Percentiles rank a stretch among this genome's conserved stretches.
Evolutionary conservation across 2,113 vertebrate genomes (phyloP).

Genomic region (Ursus arctos): DNA sequence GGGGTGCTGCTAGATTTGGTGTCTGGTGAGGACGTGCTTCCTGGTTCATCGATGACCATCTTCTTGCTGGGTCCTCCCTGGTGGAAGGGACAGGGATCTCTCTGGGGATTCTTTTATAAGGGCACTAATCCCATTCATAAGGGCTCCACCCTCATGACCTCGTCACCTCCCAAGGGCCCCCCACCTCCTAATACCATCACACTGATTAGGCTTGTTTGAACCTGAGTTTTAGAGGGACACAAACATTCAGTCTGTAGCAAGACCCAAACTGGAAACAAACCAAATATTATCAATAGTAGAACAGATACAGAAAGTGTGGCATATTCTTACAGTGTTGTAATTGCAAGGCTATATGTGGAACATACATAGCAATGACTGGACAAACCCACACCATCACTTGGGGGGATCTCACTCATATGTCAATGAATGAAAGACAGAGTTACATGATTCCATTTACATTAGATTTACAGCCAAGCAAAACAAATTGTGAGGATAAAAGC

Average conservation of each 20-base stretch:
- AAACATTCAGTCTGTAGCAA: not conserved
- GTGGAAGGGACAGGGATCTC: not conserved
- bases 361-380: not conserved
- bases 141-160: not conserved
- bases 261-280: not conserved
- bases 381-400: not conserved
- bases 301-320: not conserved
- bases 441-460: not conserved
- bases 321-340: not conserved
- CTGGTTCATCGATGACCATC: not conserved
- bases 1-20: rapidly evolving
- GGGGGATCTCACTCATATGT: not conserved
- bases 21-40: not conserved
- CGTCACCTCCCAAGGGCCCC: not conserved
- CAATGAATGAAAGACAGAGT: not conserved
- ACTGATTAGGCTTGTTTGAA: not conserved
- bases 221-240: not conserved
- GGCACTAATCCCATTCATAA: not conserved
- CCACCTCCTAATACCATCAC: not conserved
- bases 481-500: not conserved
- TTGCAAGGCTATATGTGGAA: not conserved
- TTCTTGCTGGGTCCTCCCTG: not conserved
- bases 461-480: not conserved
- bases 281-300: not conserved
- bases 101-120: not conserved